These are phyloP conservation scores for Watsonalla cultraria DNA, from an alignment of 2,888 invertebrate genomes.

Conservation along the genomic window DNA sequence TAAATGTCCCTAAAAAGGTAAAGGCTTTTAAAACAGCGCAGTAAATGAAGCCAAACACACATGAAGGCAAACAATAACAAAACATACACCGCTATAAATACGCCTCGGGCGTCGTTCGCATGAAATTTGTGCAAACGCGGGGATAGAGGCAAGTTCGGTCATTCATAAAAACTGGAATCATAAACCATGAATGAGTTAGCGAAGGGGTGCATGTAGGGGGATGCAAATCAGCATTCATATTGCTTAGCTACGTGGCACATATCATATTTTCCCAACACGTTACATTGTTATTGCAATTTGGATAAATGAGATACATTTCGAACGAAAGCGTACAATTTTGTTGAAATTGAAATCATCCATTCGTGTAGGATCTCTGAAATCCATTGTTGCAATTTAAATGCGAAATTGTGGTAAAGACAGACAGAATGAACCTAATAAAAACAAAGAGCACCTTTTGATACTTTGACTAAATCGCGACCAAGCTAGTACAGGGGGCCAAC, in stretches of 20 bases:
- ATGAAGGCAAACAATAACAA: slow-evolving; percentile 1
- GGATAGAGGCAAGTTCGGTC: slow-evolving; percentile 22
- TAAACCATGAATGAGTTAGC: slow-evolving; percentile 19
- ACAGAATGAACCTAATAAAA: no score
- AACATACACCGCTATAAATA: slow-evolving; percentile 6
- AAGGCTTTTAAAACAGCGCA: no score
- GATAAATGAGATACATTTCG: background rate
- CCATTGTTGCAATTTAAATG: no score
- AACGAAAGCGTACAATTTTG: background rate
- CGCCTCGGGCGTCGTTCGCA: slow-evolving; percentile 18
- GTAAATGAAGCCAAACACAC: background rate
- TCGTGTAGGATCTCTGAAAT: no score
- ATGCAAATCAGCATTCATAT: slow-evolving; percentile 19
- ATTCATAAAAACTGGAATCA: slow-evolving; percentile 23
- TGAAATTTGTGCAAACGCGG: slow-evolving; percentile 40
- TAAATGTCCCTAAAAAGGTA: no score
- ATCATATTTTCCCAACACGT: background rate
- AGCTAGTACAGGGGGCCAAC: no score
- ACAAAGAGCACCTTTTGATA: no score
- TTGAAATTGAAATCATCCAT: no score
- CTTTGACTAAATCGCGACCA: no score
- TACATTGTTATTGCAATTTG: background rate
- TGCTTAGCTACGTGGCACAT: background rate
- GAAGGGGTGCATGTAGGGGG: slow-evolving; percentile 16
- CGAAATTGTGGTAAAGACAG: no score